A percentile compares a stretch with the other conserved stretches of the same genome.
Evolutionary conservation across 2,797 vertebrate species (phyloP).

Genomic region (Acanthurus lineatus): DNA sequence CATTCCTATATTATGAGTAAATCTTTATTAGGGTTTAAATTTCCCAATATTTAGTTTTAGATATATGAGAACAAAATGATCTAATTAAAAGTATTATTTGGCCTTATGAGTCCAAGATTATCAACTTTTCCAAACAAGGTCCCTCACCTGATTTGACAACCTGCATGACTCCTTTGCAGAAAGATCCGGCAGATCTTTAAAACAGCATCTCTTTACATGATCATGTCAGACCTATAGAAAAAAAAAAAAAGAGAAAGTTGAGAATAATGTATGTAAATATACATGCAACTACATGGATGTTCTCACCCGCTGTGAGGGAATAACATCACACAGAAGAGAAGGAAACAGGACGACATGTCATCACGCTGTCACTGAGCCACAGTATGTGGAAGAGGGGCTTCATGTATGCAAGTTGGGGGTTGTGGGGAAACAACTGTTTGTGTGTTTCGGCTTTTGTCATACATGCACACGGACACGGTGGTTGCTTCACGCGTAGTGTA

Average conservation of each 20-base stretch:
- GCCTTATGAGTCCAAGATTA: neutral
- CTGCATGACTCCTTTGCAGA: conserved; percentile 21
- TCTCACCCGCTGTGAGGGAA: conserved; percentile 47
- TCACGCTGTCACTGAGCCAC: conserved; percentile 61
- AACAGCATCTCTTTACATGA: conserved; percentile 19
- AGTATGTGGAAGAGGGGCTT: conserved; percentile 50
- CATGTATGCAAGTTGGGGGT: conserved; percentile 49
- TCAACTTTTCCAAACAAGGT: conserved; percentile 17
- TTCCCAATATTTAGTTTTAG: conserved; percentile 6
- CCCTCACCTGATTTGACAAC: conserved; percentile 70
- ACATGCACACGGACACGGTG: conserved; percentile 58
- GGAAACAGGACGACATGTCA: conserved; percentile 59
- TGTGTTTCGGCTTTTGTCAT: conserved; percentile 68
- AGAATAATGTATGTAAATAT: conserved; percentile 70
- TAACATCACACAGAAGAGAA: conserved; percentile 33
- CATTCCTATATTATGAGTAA: neutral
- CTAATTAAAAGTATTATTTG: conserved; percentile 3
- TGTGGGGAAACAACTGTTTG: conserved; percentile 58
- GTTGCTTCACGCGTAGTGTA: conserved; percentile 46
- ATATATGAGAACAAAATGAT: neutral
- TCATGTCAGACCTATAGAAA: conserved; percentile 52
- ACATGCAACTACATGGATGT: conserved; percentile 46
- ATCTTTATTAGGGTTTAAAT: neutral
- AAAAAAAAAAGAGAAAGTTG: conserved; percentile 37
- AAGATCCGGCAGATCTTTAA: conserved; percentile 8